A percentile compares a stretch with the other conserved stretches of the same genome.
phyloP scores from a whole-genome alignment of 2,113 vertebrate genomes.

The Ctenodactylus gundi region DNA sequence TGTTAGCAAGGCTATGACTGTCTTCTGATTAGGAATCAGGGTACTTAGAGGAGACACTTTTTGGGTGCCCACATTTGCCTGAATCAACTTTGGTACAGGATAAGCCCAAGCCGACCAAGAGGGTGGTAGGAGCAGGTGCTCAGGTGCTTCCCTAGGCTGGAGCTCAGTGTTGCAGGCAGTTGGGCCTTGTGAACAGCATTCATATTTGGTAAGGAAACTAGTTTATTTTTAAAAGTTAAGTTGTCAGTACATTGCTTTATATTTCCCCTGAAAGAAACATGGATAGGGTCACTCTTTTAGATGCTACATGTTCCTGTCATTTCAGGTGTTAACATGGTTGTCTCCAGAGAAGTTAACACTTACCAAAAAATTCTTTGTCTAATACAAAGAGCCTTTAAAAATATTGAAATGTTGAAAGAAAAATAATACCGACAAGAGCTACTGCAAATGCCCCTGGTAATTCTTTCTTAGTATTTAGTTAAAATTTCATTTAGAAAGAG shows the following conservation, averaged over 20 bases:
- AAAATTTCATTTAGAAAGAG: constrained; percentile 16
- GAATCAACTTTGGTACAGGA: not conserved
- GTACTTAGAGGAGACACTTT: not conserved
- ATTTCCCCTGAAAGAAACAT: not conserved
- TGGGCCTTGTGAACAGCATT: not conserved
- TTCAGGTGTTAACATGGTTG: constrained; percentile 18
- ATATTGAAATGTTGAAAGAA: constrained; percentile 52
- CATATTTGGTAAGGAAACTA: not conserved
- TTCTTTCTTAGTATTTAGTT: constrained; percentile 34
- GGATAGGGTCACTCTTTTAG: not conserved
- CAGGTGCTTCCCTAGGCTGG: not conserved
- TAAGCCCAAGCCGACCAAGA: not conserved
- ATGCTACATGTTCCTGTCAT: not conserved
- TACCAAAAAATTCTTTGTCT: constrained; percentile 11
- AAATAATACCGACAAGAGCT: constrained; percentile 61
- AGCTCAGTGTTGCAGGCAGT: not conserved
- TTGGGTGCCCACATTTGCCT: not conserved
- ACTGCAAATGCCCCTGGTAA: constrained; percentile 30
- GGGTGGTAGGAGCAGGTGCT: not conserved
- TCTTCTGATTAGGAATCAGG: not conserved
- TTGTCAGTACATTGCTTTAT: not conserved
- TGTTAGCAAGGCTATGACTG: not conserved
- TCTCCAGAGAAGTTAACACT: constrained; percentile 43
- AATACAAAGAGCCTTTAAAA: constrained; percentile 52
- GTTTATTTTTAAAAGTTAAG: not conserved